These are phyloP conservation scores for Lindbergichthys nudifrons DNA, from an alignment of 2,797 vertebrate genomes.

Conservation along the genomic window DNA sequence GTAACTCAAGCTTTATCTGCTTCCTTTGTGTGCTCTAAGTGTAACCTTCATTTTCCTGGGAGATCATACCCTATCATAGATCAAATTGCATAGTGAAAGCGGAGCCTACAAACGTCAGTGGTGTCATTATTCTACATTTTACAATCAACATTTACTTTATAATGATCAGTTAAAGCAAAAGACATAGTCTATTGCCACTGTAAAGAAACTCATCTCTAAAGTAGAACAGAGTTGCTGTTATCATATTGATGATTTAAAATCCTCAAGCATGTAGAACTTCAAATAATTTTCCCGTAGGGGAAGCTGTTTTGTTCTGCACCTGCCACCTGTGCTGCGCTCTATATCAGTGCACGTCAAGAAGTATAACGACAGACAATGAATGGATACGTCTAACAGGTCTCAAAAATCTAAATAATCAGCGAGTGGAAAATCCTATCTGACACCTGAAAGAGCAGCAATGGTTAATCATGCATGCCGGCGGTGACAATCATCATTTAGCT, in stretches of 20 bases:
- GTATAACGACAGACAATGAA: slow-evolving; percentile 44
- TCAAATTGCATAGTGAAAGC: too few species aligned
- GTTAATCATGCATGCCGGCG: slow-evolving; percentile 40
- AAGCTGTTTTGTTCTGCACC: slow-evolving; percentile 31
- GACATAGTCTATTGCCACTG: too few species aligned
- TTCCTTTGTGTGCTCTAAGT: too few species aligned
- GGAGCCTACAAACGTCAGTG: too few species aligned
- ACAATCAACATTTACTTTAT: too few species aligned
- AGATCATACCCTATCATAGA: too few species aligned
- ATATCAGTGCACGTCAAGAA: slow-evolving; percentile 35
- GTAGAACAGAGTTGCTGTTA: neutral
- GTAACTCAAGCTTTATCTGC: too few species aligned
- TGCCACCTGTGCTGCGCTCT: slow-evolving; percentile 43
- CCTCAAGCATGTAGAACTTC: neutral
- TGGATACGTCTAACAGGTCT: slow-evolving; percentile 51
- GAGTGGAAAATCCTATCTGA: slow-evolving; percentile 65
- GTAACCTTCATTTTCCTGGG: too few species aligned
- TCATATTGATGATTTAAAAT: neutral
- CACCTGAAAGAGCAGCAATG: slow-evolving; percentile 46
- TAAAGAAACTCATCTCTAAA: slow-evolving; percentile 13
- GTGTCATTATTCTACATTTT: too few species aligned
- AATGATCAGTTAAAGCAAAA: too few species aligned
- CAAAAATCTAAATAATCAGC: slow-evolving; percentile 30
- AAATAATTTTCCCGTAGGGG: slow-evolving; percentile 17
- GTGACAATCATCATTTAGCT: slow-evolving; percentile 31